Percentiles rank a stretch among this genome's conserved stretches.
Evolutionary conservation across 2,888 invertebrate genomes (phyloP).

Genomic region (Sesia bembeciformis): DNA sequence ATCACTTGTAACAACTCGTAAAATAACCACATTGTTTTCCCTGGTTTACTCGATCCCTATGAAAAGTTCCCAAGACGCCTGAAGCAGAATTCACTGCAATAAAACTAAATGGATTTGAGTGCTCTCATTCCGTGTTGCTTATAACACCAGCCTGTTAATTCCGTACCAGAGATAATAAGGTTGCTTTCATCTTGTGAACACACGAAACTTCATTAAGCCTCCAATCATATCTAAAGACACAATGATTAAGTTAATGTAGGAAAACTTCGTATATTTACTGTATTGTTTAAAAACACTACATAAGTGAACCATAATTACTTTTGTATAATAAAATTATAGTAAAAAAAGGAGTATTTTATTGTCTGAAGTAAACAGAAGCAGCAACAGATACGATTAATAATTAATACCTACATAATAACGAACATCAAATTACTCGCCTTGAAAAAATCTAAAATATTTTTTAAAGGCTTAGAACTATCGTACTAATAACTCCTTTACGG

Average conservation of each 20-base stretch:
- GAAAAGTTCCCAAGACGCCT: constrained; percentile 28
- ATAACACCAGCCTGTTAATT: constrained; percentile 13
- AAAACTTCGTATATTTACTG: neutral
- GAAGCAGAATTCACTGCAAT: constrained; percentile 17
- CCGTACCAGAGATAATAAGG: neutral
- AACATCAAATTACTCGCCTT: no score
- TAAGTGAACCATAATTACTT: neutral
- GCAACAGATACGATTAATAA: no score
- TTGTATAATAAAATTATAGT: neutral
- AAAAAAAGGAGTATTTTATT: no score
- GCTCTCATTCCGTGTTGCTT: constrained; percentile 16
- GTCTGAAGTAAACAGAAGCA: no score
- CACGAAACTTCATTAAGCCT: neutral
- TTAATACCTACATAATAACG: no score
- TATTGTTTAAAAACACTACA: no score
- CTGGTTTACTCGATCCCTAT: constrained; percentile 30
- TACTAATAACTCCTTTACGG: no score
- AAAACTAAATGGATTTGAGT: constrained; percentile 26
- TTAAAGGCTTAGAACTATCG: no score
- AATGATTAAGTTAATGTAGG: neutral
- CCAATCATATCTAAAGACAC: neutral
- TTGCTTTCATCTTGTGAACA: neutral
- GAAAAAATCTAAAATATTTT: no score
- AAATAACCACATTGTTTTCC: constrained; percentile 11
- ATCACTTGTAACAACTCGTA: constrained; percentile 9